Base-by-base conservation (phyloP, 2,113 vertebrate species). In the Hippolais icterina region DNA sequence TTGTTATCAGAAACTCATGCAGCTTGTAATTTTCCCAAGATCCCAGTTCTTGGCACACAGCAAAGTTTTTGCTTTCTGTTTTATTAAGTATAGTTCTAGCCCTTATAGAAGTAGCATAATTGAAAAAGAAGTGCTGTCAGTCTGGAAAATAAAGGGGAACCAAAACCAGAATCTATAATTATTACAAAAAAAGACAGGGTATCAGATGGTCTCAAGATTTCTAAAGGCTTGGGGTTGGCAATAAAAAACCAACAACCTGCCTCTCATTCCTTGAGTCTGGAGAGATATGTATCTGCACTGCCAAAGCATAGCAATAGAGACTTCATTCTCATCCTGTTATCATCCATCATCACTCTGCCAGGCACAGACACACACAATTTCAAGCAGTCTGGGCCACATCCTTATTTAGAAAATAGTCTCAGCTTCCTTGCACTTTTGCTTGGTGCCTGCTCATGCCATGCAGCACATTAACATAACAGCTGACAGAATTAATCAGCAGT, bases 391-490 rank as follows among this genome's bases (percentile, higher is more conserved):
- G 66, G 63, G 59, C 59, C 79, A 80, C 90, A 93, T 96, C 92
- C 94, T 96, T 96, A 90, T 96, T 96, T 96, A 96, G 95, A 77
- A 71, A 96, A 95, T 28, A 88, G 39, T 77, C 92, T 88, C 64
- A 53, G 76, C 68, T 92, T 94, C 90, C 84, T 69, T 54, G 65
- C 82, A 42, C 74, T 84, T 97, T 89, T 81, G 54, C 79, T 92
- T 2, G 2, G 47, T 96, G 85, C 66, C 85, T 1, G 3, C 47
- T 90, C 64, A 83, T 88, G 82, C 79, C 83, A 60, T 60, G 83
- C 60, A 86, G 49, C 52, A 75, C 79, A 94, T 94, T 95, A 96
- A 88, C 83, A 49, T 88, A 92, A 83, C 63, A 95, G 95, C 93
- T 95, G 94, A 96, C 90, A 96, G 68, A 94, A 83, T 53, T 96